Percentiles rank a stretch among this genome's conserved stretches.
Conservation (phyloP, 2,888 invertebrate species). For the Notocelia uddmanniana region DNA sequence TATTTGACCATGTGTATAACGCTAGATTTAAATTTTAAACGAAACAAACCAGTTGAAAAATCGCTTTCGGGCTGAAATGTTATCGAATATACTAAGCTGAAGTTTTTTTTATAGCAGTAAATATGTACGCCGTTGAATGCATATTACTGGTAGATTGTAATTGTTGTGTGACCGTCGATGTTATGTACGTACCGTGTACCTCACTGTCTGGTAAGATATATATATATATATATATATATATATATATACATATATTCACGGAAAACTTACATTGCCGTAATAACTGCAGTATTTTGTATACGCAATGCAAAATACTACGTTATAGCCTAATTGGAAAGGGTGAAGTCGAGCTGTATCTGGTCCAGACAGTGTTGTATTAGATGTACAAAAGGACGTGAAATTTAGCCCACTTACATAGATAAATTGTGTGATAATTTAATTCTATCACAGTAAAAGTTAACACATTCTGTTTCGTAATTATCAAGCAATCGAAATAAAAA, state of each 20-base stretch:
- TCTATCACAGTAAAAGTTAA: neutral
- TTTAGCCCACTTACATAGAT: constrained; percentile 7
- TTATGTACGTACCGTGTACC: constrained; percentile 53
- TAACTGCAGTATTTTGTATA: neutral
- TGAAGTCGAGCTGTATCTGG: neutral
- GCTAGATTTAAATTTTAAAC: constrained; percentile 37
- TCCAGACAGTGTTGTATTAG: constrained; percentile 7
- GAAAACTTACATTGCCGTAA: neutral
- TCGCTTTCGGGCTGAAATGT: constrained; percentile 30
- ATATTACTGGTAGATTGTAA: constrained; percentile 60
- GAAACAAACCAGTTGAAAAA: constrained; percentile 32
- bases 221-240: neutral
- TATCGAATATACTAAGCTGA: constrained; percentile 36
- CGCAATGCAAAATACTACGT: neutral
- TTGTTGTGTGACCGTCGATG: constrained; percentile 66
- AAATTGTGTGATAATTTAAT: neutral
- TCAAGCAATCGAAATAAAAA: neutral
- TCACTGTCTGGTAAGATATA: constrained; percentile 28
- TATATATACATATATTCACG: neutral
- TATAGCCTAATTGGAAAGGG: neutral
- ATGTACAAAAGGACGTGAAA: constrained; percentile 11
- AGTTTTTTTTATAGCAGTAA: constrained; percentile 31
- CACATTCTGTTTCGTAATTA: neutral
- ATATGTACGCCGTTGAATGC: constrained; percentile 34
- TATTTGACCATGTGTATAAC: constrained; percentile 55